Evolutionary conservation across 2,797 vertebrate genomes (phyloP).

Genomic region (Sebastes umbrosus): DNA sequence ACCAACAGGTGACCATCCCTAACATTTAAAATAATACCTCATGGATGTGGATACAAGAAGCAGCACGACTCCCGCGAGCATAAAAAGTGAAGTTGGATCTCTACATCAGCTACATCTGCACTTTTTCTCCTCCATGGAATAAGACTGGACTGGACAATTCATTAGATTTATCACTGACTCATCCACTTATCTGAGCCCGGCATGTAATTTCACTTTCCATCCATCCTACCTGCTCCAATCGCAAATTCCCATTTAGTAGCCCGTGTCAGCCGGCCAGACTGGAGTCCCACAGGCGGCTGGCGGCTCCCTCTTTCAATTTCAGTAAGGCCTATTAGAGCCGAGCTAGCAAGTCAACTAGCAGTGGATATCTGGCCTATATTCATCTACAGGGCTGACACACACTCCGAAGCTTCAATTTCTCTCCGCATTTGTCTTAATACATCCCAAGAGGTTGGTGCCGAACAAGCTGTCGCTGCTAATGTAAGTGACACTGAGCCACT

Average conservation of each 20-base stretch:
- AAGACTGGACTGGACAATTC: constrained; percentile 36
- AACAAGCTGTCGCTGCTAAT: background rate
- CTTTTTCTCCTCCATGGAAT: constrained; percentile 1
- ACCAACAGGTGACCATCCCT: background rate
- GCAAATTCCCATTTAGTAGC: constrained; percentile 59
- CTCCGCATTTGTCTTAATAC: constrained; percentile 37
- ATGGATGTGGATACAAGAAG: background rate
- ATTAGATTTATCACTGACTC: constrained; percentile 57
- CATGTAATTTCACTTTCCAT: constrained; percentile 64
- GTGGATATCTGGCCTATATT: constrained; percentile 22
- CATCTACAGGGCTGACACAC: constrained; percentile 33
- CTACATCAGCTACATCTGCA: constrained; percentile 20
- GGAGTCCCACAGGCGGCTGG: constrained; percentile 42
- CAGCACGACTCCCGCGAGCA: background rate
- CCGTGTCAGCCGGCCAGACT: constrained; percentile 28
- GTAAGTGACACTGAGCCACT: background rate
- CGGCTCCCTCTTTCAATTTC: constrained; percentile 45
- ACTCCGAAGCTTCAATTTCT: constrained; percentile 21
- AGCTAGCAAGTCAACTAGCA: constrained; percentile 25
- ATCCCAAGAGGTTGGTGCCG: background rate
- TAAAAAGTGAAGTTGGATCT: background rate
- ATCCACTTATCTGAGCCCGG: constrained; percentile 54
- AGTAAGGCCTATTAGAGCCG: constrained; percentile 43
- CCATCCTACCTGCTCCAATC: constrained; percentile 41
- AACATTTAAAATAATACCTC: background rate